Base-by-base conservation (phyloP, 2,888 invertebrate species). In the Dendrolimus pini region DNA sequence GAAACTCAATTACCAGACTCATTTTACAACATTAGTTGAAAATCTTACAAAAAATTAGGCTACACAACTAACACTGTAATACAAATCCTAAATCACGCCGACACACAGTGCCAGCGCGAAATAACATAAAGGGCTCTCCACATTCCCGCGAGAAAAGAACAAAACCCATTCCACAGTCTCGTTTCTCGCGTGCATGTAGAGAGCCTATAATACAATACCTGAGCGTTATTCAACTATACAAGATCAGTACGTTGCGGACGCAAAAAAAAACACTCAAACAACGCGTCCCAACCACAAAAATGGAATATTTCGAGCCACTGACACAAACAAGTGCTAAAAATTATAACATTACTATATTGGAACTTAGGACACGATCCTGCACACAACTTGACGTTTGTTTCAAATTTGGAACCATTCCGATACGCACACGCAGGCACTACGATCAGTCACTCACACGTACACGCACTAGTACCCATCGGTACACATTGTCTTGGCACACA, bases 401-500 rank as follows among this genome's bases (percentile, higher is more conserved):
- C 18, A 54, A 47, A 57, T 56, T 18, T 56, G 47, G 54, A 57
- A 57, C 56, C 54, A 13, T 53, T 41, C 54, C 54, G 53, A 64
- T 66, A 64, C 68, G 70, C 65, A 64, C 66, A 55, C 41, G 30
- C 55, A 52, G 14, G 41, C 47, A 30, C 30, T 18, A 62, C 66
- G 47, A 47, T 9, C 66, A 55, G 58, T 52, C 61, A 52, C 65
- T 61, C 68, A 63, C 63, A 60, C 67, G 59, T 63, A 63, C 63
- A 58, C 75, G 68, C 76, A 70, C 73, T 64, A 67, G 69, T 78
- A 82, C 78, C 77, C 74, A 64, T 54, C 66, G 79, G 80, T 80
- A 83, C 74, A 61, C 62, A 82, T 72, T 80, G 86, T 87, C 86
- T 82, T 74, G 82, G 62, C 66, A 69, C 77, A 72, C 77, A 72